Evolutionary conservation across 2,888 invertebrate genomes (phyloP).

Genomic region (Cephus spinipes): DNA sequence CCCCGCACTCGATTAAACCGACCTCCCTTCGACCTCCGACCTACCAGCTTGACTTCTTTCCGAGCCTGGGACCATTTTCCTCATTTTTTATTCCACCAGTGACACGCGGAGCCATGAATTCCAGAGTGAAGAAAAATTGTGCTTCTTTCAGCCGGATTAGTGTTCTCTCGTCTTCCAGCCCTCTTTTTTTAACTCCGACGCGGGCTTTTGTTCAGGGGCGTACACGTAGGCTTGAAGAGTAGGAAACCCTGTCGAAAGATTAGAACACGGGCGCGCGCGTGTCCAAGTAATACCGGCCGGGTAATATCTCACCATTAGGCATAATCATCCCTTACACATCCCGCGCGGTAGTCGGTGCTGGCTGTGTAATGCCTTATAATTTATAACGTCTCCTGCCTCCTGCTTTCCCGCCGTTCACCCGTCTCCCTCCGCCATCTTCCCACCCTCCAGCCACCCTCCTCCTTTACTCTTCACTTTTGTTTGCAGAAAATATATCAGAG

Average conservation of each 20-base stretch:
- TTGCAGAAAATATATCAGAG: constrained; percentile 59
- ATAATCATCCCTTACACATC: constrained; percentile 65
- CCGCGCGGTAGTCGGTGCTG: constrained; percentile 45
- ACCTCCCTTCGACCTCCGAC: too few species aligned
- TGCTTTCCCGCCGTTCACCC: constrained; percentile 7
- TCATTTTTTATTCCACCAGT: too few species aligned
- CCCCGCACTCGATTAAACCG: too few species aligned
- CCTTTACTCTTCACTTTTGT: constrained; percentile 26
- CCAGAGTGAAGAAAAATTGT: constrained; percentile 3
- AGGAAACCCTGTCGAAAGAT: constrained; percentile 66
- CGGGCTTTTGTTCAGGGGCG: constrained; percentile 19
- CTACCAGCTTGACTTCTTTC: too few species aligned
- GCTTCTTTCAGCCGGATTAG: background rate
- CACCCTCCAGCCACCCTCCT: constrained; percentile 23
- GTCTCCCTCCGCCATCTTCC: constrained; percentile 20
- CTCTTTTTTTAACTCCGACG: background rate
- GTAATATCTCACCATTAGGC: constrained; percentile 67
- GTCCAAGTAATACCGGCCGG: constrained; percentile 64
- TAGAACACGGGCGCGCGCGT: constrained; percentile 63
- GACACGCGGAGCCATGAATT: too few species aligned
- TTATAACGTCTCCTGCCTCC: constrained; percentile 53
- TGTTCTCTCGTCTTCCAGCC: background rate
- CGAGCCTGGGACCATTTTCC: too few species aligned
- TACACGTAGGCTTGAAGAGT: constrained; percentile 52
- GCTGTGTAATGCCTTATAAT: constrained; percentile 64